phyloP scores from a whole-genome alignment of 2,113 vertebrate genomes.

The Nothoprocta perdicaria region DNA sequence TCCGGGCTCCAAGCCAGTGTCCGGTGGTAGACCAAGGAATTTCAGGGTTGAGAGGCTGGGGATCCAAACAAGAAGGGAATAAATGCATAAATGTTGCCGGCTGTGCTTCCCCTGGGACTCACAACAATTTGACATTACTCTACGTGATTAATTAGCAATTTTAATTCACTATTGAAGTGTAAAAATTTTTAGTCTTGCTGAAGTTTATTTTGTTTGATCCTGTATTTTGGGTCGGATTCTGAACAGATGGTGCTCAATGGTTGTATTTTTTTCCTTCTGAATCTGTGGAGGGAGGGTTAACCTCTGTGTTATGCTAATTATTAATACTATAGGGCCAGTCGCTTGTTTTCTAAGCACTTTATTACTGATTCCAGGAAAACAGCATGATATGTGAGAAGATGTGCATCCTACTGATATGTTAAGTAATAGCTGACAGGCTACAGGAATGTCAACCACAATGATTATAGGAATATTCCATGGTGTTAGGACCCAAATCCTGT shows the following conservation, averaged over 20 bases:
- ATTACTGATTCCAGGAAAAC: not conserved
- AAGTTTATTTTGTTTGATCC: constrained; percentile 32
- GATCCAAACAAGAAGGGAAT: not conserved
- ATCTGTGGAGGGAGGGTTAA: not conserved
- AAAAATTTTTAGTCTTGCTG: not conserved
- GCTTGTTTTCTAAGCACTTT: constrained; percentile 1
- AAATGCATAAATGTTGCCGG: not conserved
- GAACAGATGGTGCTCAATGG: constrained; percentile 26
- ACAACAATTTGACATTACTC: not conserved
- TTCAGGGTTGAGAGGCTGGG: not conserved
- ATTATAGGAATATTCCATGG: not conserved
- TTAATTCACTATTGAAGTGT: not conserved
- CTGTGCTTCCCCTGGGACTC: not conserved
- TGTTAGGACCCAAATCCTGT: not conserved
- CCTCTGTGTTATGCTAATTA: constrained; percentile 30
- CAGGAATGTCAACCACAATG: not conserved
- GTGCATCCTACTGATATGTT: not conserved
- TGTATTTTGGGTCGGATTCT: not conserved
- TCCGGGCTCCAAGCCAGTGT: not conserved
- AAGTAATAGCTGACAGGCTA: constrained; percentile 4
- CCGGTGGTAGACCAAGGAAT: not conserved
- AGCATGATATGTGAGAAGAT: not conserved
- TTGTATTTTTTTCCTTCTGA: not conserved
- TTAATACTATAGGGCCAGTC: not conserved
- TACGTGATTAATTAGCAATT: not conserved